Conservation (phyloP, 2,113 vertebrate species). For the Uria aalge region DNA sequence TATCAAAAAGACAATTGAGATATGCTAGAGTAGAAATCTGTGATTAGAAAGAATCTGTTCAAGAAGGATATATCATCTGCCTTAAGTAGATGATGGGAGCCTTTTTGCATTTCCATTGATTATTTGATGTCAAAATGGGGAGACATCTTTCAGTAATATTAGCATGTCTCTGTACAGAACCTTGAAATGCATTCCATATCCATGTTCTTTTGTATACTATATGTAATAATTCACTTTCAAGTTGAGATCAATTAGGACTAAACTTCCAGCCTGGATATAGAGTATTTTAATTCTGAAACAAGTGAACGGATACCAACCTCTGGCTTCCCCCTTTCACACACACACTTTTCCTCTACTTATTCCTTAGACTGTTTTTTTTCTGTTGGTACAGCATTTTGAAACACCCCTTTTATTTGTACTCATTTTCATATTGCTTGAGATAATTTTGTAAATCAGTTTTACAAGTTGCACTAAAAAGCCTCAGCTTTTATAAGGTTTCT, state of each 20-base stretch:
- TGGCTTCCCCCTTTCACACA: not conserved
- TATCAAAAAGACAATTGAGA: not conserved
- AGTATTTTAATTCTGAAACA: not conserved
- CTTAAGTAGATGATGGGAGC: not conserved
- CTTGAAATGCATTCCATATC: not conserved
- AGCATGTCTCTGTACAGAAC: not conserved
- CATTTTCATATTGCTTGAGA: not conserved
- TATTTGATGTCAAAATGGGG: not conserved
- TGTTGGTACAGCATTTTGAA: conserved; percentile 2
- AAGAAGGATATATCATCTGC: not conserved
- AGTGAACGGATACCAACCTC: not conserved
- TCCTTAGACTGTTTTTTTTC: not conserved
- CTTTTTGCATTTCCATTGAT: not conserved
- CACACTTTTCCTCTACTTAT: not conserved
- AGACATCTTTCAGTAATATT: conserved; percentile 4
- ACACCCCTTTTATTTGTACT: not conserved
- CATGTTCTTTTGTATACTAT: not conserved
- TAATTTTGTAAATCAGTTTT: not conserved
- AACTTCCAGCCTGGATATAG: not conserved
- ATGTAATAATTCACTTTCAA: not conserved
- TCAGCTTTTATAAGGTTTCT: not conserved
- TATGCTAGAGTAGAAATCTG: not conserved
- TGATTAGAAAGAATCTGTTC: not conserved
- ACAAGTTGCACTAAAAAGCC: not conserved
- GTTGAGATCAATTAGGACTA: not conserved